phyloP scores from a whole-genome alignment of 2,797 vertebrate species.

The Xenops minutus region DNA sequence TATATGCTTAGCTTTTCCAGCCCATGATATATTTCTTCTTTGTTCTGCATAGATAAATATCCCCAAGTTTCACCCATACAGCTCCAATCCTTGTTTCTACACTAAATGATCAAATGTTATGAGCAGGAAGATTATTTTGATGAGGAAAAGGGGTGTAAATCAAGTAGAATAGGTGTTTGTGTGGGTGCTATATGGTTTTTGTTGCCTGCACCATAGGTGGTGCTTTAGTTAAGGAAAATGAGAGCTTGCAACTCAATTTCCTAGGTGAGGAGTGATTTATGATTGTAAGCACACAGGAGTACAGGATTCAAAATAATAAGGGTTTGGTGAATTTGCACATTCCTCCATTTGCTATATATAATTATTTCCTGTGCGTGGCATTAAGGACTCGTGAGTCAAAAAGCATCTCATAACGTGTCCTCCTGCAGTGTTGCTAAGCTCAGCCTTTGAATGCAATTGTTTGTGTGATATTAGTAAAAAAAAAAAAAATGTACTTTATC shows the following conservation, averaged over 20 bases:
- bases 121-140: background rate
- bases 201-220: background rate
- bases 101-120: background rate
- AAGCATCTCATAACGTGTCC: background rate
- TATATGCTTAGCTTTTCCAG: background rate
- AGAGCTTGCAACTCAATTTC: conserved; percentile 1
- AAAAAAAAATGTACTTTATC: background rate
- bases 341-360: background rate
- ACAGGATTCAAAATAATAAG: conserved; percentile 31
- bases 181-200: background rate
- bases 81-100: background rate
- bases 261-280: conserved; percentile 52
- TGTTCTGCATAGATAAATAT: background rate
- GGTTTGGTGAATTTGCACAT: conserved; percentile 1
- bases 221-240: background rate
- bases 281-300: background rate
- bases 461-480: background rate
- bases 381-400: background rate
- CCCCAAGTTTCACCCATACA: background rate
- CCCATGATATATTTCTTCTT: background rate
- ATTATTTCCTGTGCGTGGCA: conserved; percentile 11
- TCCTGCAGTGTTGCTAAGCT: background rate
- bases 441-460: background rate
- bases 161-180: background rate
- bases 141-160: background rate